Base-by-base conservation (phyloP, 2,113 vertebrate genomes). In the Ahaetulla prasina region DNA sequence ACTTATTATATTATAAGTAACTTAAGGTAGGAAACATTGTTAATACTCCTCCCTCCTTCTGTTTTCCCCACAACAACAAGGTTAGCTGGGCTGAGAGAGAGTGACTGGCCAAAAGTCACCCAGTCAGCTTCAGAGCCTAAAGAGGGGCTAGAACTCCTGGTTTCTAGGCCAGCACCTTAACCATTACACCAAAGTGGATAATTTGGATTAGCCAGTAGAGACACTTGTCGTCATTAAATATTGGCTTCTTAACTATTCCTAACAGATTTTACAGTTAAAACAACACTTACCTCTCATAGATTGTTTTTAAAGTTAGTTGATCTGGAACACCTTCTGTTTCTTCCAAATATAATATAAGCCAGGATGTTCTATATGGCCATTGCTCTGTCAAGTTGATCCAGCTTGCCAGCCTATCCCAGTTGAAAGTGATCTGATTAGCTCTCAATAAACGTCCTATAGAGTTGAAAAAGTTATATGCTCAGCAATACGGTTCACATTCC, bases 381-480 rank as follows among this genome's bases (percentile, higher is more conserved):
- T 99, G 99, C 94, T 99, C 99, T 0, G 99, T 99, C 92, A 99
- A 97, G 97, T 99, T 99, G 97, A 99, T 99, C 99, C 99, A 99
- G 4, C 99, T 99, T 0, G 99, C 99, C 94, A 99, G 97, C 1
- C 99, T 98, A 87, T 99, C 99, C 99, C 99, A 99, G 92, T 98
- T 99, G 95, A 99, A 99, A 43, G 97, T 98, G 91, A 99, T 99
- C 96, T 99, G 99, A 98, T 99, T 99, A 95, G 99, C 99, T 94
- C 99, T 97, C 94, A 99, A 92, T 60, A 99, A 97, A 89, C 99
- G 98, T 88, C 99, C 99, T 95, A 93, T 95, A 55, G 91, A 6
- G 10, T 50, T 0, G 92, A 18, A 3, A 94, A 30, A 88, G 35
- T 1, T 23, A 80, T 43, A 43, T 80, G 35, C 7, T 80, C 8